These are phyloP conservation scores for Catocala sponsa DNA, from an alignment of 2,888 invertebrate species.

Conservation along the genomic window DNA sequence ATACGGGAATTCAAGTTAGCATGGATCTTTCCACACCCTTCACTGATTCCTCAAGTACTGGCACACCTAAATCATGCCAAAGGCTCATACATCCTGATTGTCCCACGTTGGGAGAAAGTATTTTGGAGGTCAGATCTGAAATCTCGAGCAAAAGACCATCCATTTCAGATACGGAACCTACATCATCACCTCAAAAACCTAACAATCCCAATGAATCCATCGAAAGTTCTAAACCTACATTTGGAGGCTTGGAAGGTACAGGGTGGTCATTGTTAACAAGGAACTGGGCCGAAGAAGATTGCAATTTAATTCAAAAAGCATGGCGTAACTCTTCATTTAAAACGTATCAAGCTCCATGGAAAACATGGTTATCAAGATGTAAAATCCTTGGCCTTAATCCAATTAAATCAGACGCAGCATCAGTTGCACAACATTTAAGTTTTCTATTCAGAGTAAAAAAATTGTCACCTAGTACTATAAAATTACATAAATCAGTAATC, in stretches of 20 bases:
- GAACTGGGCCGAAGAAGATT: too few species aligned
- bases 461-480: slow-evolving; percentile 27
- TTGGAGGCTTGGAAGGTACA: slow-evolving; percentile 41
- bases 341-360: slow-evolving; percentile 29
- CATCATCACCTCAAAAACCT: neutral
- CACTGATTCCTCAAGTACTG: slow-evolving; percentile 16
- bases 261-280: slow-evolving; percentile 1
- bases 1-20: neutral
- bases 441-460: slow-evolving; percentile 20
- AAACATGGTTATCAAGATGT: too few species aligned
- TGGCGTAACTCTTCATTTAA: too few species aligned
- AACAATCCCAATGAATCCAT: slow-evolving; percentile 25
- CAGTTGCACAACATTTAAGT: slow-evolving; percentile 23
- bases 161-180: neutral
- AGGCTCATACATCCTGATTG: slow-evolving; percentile 36
- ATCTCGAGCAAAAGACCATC: neutral
- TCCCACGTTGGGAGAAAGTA: slow-evolving; percentile 26
- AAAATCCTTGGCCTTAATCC: too few species aligned
- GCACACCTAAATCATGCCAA: slow-evolving; percentile 31
- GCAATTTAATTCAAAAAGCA: too few species aligned
- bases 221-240: slow-evolving; percentile 17
- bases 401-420: too few species aligned
- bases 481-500: slow-evolving; percentile 33
- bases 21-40: neutral
- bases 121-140: slow-evolving; percentile 27